Evolutionary conservation across 1,140 invertebrate genomes (phyloP).

Genomic region (Episyrphus balteatus): DNA sequence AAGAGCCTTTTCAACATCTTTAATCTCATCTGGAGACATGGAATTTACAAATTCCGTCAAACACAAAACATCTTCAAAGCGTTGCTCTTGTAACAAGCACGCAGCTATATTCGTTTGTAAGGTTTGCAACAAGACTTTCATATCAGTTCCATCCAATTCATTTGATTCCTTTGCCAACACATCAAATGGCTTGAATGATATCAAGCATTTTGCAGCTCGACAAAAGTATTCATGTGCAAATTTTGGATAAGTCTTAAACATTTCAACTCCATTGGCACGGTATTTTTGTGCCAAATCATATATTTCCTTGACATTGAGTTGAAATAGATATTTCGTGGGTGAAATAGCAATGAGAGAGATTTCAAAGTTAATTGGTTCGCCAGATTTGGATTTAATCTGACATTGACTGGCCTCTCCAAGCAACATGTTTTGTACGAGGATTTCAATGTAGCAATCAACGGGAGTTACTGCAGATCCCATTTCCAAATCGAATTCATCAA

Average conservation of each 20-base stretch:
- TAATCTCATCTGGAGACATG: slow-evolving; percentile 7
- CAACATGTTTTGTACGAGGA: slow-evolving; percentile 29
- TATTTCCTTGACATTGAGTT: slow-evolving; percentile 16
- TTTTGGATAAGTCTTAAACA: slow-evolving; percentile 29
- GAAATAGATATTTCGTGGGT: slow-evolving; percentile 17
- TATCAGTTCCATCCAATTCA: slow-evolving; percentile 14
- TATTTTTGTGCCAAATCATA: slow-evolving; percentile 18
- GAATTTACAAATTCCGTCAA: slow-evolving; percentile 23
- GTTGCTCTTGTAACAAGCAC: slow-evolving; percentile 25
- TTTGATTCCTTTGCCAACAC: slow-evolving; percentile 14
- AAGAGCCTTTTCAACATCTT: slow-evolving; percentile 25
- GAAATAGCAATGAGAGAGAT: slow-evolving; percentile 19
- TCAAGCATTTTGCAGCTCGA: slow-evolving; percentile 26
- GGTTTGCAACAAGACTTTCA: slow-evolving; percentile 23
- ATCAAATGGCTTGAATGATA: slow-evolving; percentile 31
- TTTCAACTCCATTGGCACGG: slow-evolving; percentile 29
- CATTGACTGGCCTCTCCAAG: slow-evolving; percentile 24
- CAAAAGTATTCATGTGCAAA: slow-evolving; percentile 33
- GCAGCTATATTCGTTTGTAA: slow-evolving; percentile 31
- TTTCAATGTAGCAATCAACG: slow-evolving; percentile 28
- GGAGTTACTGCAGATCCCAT: slow-evolving; percentile 24
- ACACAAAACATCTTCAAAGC: slow-evolving; percentile 32
- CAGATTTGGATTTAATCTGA: slow-evolving; percentile 18
- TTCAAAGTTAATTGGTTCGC: slow-evolving; percentile 15
- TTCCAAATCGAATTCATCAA: slow-evolving; percentile 12